A percentile compares a stretch with the other conserved stretches of the same genome.
Conservation (phyloP, 2,113 vertebrate species). For the Lepidothrix coronata region DNA sequence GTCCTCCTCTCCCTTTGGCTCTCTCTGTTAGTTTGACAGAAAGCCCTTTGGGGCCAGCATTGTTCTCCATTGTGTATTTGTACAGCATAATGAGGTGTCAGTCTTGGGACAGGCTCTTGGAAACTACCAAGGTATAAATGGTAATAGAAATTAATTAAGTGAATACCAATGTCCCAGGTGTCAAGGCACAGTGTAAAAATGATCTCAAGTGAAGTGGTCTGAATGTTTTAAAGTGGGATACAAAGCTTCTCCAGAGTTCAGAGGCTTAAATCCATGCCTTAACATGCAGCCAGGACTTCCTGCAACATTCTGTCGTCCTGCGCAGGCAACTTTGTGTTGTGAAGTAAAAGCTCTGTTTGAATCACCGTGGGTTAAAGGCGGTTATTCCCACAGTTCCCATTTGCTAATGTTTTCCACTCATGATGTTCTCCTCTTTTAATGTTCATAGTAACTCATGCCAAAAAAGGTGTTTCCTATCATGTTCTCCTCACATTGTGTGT, state of each 20-base stretch:
- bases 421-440: conserved; percentile 31
- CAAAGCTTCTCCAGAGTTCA: not conserved
- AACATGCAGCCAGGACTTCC: not conserved
- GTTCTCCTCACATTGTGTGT: conserved; percentile 44
- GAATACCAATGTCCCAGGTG: not conserved
- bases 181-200: not conserved
- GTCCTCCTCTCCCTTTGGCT: not conserved
- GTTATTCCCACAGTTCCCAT: conserved; percentile 37
- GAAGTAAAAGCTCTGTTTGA: not conserved
- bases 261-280: not conserved
- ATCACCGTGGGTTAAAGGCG: not conserved
- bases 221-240: not conserved
- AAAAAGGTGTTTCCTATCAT: conserved; percentile 66
- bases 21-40: not conserved
- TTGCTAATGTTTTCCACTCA: conserved; percentile 57
- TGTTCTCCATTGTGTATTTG: not conserved
- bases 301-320: not conserved
- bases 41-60: not conserved
- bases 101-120: not conserved
- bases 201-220: not conserved
- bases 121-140: not conserved
- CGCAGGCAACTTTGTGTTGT: not conserved
- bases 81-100: not conserved
- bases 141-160: not conserved
- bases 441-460: not conserved